Conservation (phyloP, 2,888 invertebrate species). For the Sylvicola fuscatus region DNA sequence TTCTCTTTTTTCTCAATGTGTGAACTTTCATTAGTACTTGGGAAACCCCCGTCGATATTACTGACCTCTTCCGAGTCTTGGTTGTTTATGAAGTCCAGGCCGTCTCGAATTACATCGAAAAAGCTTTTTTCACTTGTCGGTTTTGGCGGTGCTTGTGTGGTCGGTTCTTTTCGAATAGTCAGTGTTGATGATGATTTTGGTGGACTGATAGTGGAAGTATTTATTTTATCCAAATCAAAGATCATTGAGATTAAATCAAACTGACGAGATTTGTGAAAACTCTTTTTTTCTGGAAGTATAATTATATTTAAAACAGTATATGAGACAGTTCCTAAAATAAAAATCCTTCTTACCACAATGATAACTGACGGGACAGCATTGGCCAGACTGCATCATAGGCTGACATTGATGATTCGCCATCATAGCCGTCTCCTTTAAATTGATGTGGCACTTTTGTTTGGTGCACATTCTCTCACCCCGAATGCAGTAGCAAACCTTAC, state of each 20-base stretch:
- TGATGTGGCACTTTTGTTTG: slow-evolving; percentile 52
- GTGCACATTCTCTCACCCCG: slow-evolving; percentile 52
- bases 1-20: slow-evolving; percentile 2
- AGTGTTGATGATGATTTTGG: neutral
- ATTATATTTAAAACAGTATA: too few species aligned
- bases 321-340: too few species aligned
- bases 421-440: slow-evolving; percentile 26
- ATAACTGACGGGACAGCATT: slow-evolving; percentile 71
- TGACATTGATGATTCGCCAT: slow-evolving; percentile 32
- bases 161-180: slow-evolving; percentile 1
- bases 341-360: slow-evolving; percentile 41
- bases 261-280: slow-evolving; percentile 10
- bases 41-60: slow-evolving; percentile 10
- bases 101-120: slow-evolving; percentile 19
- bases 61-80: slow-evolving; percentile 9
- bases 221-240: slow-evolving; percentile 14
- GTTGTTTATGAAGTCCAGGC: slow-evolving; percentile 20
- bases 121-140: slow-evolving; percentile 16
- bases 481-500: slow-evolving; percentile 66
- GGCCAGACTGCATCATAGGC: slow-evolving; percentile 51
- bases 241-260: slow-evolving; percentile 21
- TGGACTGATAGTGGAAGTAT: slow-evolving; percentile 1
- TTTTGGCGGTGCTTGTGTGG: too few species aligned
- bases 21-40: neutral
- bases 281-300: too few species aligned